Percentiles rank a stretch among this genome's conserved stretches.
Evolutionary conservation across 2,888 invertebrate genomes (phyloP).

Genomic region (Lasioglossum figueresi): DNA sequence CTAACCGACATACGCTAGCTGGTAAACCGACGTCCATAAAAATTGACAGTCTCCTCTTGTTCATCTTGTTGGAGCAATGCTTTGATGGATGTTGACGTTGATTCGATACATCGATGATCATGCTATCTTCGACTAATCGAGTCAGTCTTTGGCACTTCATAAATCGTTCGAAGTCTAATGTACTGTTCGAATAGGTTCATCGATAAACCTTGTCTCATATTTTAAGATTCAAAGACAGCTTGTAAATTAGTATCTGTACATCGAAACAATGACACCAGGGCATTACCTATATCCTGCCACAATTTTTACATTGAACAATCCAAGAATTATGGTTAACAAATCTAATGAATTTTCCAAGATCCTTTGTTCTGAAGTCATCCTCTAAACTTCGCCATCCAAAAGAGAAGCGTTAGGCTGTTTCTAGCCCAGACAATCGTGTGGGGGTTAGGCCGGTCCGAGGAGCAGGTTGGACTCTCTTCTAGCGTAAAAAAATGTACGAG

Average conservation of each 20-base stretch:
- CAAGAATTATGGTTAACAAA: not conserved
- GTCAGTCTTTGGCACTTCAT: not conserved
- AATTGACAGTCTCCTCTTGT: not conserved
- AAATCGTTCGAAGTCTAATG: not conserved
- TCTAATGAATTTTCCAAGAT: not conserved
- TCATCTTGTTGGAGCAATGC: not conserved
- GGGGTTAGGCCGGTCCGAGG: not conserved
- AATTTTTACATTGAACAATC: too few species aligned
- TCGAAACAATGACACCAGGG: too few species aligned
- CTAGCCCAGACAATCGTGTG: not conserved
- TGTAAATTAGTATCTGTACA: not conserved
- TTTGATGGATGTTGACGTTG: not conserved
- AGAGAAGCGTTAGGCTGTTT: not conserved
- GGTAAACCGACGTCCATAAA: not conserved
- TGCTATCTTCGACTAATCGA: not conserved
- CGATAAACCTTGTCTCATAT: not conserved
- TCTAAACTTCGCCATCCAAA: not conserved
- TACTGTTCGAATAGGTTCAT: not conserved
- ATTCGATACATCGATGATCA: not conserved
- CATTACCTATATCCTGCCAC: too few species aligned
- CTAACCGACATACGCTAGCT: not conserved
- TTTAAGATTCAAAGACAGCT: not conserved
- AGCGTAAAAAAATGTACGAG: not conserved
- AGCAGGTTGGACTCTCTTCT: not conserved
- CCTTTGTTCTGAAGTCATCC: not conserved